These are phyloP conservation scores for Phenganax marumi DNA, from an alignment of 92 coral and sea anemone species.

Conservation along the genomic window DNA sequence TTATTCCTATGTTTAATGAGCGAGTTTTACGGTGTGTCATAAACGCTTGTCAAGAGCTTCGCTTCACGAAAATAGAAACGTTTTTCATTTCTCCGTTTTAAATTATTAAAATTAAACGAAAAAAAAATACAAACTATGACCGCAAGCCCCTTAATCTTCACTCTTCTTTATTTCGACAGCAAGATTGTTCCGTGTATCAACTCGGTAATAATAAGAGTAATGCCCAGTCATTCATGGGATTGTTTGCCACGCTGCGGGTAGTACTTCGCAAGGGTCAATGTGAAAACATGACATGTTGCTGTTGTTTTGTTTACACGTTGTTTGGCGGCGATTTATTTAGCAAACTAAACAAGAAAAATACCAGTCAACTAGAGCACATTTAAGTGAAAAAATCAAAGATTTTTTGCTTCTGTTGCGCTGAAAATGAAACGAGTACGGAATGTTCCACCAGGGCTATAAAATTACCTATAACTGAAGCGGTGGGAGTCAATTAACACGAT, in stretches of 20 bases:
- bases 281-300: neutral
- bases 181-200: neutral
- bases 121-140: neutral
- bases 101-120: neutral
- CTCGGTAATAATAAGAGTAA: neutral
- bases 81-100: neutral
- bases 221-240: slow-evolving; percentile 15
- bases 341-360: neutral
- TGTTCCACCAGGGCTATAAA: neutral
- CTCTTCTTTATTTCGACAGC: neutral
- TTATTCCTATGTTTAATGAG: neutral
- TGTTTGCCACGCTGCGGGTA: neutral
- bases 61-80: neutral
- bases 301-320: slow-evolving; percentile 4
- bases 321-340: neutral
- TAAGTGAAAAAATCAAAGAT: neutral
- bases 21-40: neutral
- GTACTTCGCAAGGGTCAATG: neutral
- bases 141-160: neutral
- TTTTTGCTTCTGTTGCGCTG: neutral
- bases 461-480: neutral
- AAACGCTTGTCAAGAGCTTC: neutral
- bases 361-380: neutral
- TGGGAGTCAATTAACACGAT: slow-evolving; percentile 18
- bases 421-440: neutral